Evolutionary conservation across 1,140 invertebrate genomes (phyloP), one percentile per base, ranked within the genome.

Genomic region (Coboldia fuscipes): DNA sequence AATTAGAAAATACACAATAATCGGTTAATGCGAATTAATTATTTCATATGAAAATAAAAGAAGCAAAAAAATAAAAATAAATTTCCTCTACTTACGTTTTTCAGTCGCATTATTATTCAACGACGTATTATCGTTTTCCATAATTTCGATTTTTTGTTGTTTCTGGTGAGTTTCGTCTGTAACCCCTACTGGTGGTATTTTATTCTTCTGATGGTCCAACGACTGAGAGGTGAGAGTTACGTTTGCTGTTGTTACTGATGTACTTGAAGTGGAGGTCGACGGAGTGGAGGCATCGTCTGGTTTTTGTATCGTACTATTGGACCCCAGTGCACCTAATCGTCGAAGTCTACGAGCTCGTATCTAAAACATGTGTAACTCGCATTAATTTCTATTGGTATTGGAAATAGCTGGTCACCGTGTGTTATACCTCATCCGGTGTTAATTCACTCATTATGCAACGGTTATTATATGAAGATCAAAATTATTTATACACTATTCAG

Each of bases 371-470:
- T 4, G 14, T n/a, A 12, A 12, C 3, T 4, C 12, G 14, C 12
- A 27, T 5, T 14, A 27, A 27, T 14, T n/a, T 4, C 24, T 4
- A 12, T 12, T 27, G 3, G 12, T 10, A n/a, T 23, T 23, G 22
- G 6, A 12, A 7, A 12, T 23, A 23, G 6, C 12, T 27, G 24
- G 14, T 27, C 10, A 14, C 23, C 38, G 22, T 19, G 24, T 30
- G 20, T 31, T 21, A 33, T 29, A 74, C 75, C 65, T 79, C 75
- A 55, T 79, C 75, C 44, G 73, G 73, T 37, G 62, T 71, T 35
- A 77, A 54, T 60, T 76, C 74, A 48, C 68, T 75, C 70, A 75
- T 74, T 42, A n/a, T n/a, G n/a, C n/a, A n/a, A n/a, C n/a, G n/a
- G n/a, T n/a, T n/a, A n/a, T n/a, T n/a, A n/a, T n/a, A n/a, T n/a